Evolutionary conservation across 1,140 invertebrate genomes (phyloP).

Genomic region (Triops cancriformis): DNA sequence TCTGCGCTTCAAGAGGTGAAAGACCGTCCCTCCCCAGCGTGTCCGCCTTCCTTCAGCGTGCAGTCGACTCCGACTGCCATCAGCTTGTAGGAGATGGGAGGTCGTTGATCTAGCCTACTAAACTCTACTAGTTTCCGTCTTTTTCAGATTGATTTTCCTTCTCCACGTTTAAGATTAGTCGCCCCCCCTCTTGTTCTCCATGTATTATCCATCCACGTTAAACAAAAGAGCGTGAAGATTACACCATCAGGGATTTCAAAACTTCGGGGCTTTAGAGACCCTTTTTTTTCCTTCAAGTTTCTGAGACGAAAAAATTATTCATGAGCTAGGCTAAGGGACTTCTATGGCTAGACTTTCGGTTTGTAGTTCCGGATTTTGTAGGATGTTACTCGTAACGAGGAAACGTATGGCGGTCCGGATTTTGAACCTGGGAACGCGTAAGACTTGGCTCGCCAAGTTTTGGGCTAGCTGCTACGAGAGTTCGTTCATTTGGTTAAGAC

Average conservation of each 20-base stretch:
- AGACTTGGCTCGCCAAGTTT: neutral
- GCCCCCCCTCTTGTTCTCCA: neutral
- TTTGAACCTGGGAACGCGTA: constrained; percentile 1
- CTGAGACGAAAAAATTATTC: no score
- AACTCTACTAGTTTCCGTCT: constrained; percentile 9
- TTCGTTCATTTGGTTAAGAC: neutral
- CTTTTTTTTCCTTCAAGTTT: no score
- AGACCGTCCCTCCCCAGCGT: neutral
- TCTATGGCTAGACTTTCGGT: neutral
- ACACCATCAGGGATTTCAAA: no score
- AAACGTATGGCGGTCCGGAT: neutral
- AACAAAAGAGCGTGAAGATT: no score
- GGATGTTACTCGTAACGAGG: neutral
- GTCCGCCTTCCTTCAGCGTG: neutral
- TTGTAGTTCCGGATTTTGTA: neutral
- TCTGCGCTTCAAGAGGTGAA: neutral
- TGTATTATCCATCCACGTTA: no score
- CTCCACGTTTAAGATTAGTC: neutral
- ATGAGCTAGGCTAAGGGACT: neutral
- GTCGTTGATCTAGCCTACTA: constrained; percentile 13
- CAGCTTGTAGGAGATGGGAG: neutral
- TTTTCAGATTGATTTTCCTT: neutral
- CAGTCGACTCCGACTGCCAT: neutral
- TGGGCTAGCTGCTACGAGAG: neutral
- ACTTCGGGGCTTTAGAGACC: no score